Evolutionary conservation across 2,113 vertebrate species (phyloP), one percentile per base, ranked within the genome.

Genomic region (Rhinolophus sinicus): DNA sequence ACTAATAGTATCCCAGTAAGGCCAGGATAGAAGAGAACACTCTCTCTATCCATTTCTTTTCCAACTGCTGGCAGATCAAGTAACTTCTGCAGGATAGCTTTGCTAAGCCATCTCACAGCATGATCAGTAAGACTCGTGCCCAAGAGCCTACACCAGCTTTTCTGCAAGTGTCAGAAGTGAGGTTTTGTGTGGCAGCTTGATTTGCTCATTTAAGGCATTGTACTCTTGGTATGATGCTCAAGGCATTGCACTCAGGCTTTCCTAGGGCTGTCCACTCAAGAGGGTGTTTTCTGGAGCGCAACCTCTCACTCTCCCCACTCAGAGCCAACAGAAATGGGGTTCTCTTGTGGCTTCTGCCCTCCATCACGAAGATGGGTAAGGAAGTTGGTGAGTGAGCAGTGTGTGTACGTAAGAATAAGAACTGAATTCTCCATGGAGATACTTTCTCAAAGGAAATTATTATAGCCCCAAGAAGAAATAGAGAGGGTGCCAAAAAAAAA

Each of bases 51-150:
- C n/a, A 35, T 82, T 94, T 83, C 85, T 93, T 80, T 95, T 91
- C 76, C 93, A 96, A 60, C 18, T 70, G 38, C 70, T 96, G 95
- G 94, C 92, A 96, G 75, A 21, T 24, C 64, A 64, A 19, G 40
- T 50, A 75, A 40, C 80, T 77, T 90, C 60, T 90, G 88, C 95
- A 93, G 88, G 24, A 24, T 28, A 75, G 54, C 60, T 88, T 84
- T 69, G 87, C 40, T 50, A 81, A 92, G 64, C 50, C 88, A 88
- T 67, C 30, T 40, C 56, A 19, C 81, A 94, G 81, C 40, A 75
- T 84, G 73, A 47, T 85, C 77, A 84, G 54, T 5, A 82, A 82
- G 81, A 60, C 30, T 28, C 2, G 0, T 60, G 95, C 93, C 85
- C 88, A 78, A 78, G 70, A 85, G 44, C 70, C 76, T 81, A 60